Evolutionary conservation across 1,140 invertebrate genomes (phyloP).

Genomic region (Bombus confusus): DNA sequence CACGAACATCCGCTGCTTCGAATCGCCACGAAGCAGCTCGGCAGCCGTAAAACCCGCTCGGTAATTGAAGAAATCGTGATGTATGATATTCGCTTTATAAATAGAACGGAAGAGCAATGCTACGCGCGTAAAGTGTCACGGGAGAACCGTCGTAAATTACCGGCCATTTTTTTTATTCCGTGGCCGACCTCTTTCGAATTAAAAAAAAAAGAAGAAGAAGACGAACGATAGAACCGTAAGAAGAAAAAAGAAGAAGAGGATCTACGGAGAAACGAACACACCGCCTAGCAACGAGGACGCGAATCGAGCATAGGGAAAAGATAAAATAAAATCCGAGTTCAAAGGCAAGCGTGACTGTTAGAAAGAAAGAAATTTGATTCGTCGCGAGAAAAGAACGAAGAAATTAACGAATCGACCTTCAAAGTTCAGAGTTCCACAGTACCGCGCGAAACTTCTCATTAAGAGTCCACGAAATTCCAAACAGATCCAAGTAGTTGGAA

Average conservation of each 20-base stretch:
- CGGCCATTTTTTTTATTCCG: slow-evolving; percentile 10
- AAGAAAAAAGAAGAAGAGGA: not conserved
- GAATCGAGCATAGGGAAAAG: not conserved
- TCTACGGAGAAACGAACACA: no score
- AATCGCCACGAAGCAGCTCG: not conserved
- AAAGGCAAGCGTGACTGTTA: not conserved
- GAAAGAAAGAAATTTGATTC: no score
- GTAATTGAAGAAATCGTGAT: slow-evolving; percentile 47
- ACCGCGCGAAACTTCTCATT: no score
- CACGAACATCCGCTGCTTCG: slow-evolving; percentile 1
- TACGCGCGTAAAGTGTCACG: slow-evolving; percentile 37
- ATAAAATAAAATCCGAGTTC: not conserved
- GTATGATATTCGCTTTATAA: slow-evolving; percentile 41
- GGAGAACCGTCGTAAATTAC: slow-evolving; percentile 23
- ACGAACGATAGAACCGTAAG: not conserved
- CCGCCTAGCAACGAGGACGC: not conserved
- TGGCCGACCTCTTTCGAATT: not conserved
- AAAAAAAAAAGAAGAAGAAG: not conserved
- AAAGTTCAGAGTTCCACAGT: no score
- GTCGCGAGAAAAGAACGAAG: not conserved
- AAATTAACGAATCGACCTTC: not conserved
- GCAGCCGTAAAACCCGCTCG: not conserved
- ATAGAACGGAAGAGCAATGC: slow-evolving; percentile 8
- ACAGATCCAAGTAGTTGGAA: no score
- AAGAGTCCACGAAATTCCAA: no score